Base-by-base conservation (phyloP, 2,888 invertebrate genomes). In the Aphodius sticticus region DNA sequence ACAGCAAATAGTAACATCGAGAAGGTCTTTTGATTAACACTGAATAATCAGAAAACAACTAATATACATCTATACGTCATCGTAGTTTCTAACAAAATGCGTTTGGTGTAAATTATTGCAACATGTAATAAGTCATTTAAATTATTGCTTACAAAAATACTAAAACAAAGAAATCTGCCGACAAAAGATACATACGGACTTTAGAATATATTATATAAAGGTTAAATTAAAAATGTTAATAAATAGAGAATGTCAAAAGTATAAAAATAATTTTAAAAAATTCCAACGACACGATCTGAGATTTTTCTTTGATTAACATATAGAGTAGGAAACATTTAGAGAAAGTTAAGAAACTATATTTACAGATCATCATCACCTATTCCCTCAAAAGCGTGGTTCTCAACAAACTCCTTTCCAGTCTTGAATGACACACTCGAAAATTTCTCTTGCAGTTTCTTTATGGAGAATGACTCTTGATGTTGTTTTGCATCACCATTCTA, bases 341-440 rank as follows among this genome's bases (percentile, higher is more conserved):
- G 53, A 53, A 12, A 53, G 12, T 53, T 53, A 53, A 53, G 53
- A 53, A 53, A 72, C 37, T 74, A 36, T 7, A 70, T 38, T 82
- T 92, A 96, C 85, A 96, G 91, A 90, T 98, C 98, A 85, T 98
- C 98, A 87, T 99, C 98, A 4, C 97, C 97, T 84, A 99, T 98
- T 76, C 96, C 97, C 89, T 97, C 96, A 88, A 98, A 99, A 26
- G 97, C 97, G 88, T 96, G 95, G 89, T 97, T 97, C 87, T 96
- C 96, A 81, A 96, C 94, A 83, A 94, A 93, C 85, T 94, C 95
- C 84, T 92, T 92, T 37, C 92, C 93, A 81, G 92, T 91, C 85
- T 93, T 94, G 88, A 94, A 95, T 37, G 94, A 93, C 76, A 94
- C 95, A 0, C 93, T 93, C 1, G 92, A 91, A 84, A 95, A 93